A percentile compares a stretch with the other conserved stretches of the same genome.
Conservation (phyloP, 2,888 invertebrate species). For the Eucriotettix oculatus region DNA sequence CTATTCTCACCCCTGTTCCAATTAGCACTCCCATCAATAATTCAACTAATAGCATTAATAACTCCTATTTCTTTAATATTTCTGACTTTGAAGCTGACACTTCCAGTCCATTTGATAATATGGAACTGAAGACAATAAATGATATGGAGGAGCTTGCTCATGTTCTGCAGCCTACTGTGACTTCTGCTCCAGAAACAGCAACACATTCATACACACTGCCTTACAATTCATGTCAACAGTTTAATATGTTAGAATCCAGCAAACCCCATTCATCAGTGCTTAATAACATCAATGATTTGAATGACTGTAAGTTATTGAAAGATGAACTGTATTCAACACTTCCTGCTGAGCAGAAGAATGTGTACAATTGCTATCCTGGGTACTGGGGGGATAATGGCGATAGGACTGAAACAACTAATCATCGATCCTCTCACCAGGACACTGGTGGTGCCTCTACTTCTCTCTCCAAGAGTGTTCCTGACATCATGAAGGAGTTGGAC, state of each 20-base stretch:
- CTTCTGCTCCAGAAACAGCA: background rate
- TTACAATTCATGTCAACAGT: background rate
- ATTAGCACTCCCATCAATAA: constrained; percentile 3
- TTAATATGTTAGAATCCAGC: background rate
- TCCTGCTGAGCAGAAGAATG: background rate
- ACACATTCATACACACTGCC: background rate
- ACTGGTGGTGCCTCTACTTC: background rate
- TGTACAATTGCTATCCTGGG: background rate
- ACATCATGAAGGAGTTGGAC: constrained; percentile 57
- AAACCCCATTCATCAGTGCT: background rate
- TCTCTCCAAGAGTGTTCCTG: constrained; percentile 43
- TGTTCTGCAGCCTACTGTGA: constrained; percentile 29
- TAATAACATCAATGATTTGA: constrained; percentile 8
- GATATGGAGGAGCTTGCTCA: constrained; percentile 81
- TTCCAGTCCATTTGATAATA: constrained; percentile 84
- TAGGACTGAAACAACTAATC: background rate
- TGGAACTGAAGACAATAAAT: constrained; percentile 81
- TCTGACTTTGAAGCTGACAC: constrained; percentile 85
- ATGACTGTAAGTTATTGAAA: constrained; percentile 1
- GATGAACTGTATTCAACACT: background rate
- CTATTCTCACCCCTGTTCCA: constrained; percentile 13
- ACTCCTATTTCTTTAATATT: constrained; percentile 23
- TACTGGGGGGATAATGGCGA: background rate
- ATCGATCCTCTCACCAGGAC: background rate
- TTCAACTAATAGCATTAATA: background rate